A percentile compares a stretch with the other conserved stretches of the same genome.
phyloP scores from a whole-genome alignment of 2,113 vertebrate species.

The Syngnathus typhle region DNA sequence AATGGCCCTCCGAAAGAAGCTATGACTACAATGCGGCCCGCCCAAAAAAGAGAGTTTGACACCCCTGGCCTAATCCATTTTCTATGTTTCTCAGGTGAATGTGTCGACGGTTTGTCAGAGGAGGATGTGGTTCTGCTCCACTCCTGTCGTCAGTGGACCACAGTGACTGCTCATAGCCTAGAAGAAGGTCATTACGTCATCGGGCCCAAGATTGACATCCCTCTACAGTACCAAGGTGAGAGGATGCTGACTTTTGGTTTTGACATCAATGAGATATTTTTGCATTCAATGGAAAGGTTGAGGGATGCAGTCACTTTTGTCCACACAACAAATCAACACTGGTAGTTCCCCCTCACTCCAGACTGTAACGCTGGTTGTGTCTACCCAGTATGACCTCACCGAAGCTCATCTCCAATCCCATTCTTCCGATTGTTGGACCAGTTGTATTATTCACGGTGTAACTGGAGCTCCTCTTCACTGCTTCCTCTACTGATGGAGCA shows the following conservation, averaged over 20 bases:
- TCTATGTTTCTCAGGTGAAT: slow-evolving; percentile 75
- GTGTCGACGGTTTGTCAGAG: slow-evolving; percentile 85
- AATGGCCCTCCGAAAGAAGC: too few relatives aligned
- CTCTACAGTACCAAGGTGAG: slow-evolving; percentile 92
- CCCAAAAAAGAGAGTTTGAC: too few relatives aligned
- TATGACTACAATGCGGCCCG: too few relatives aligned
- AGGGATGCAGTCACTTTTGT: not conserved
- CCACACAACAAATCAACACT: not conserved
- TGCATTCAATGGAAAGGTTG: not conserved
- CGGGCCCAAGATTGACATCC: slow-evolving; percentile 96
- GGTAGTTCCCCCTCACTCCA: slow-evolving; percentile 22
- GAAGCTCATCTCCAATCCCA: slow-evolving; percentile 43
- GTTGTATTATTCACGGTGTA: slow-evolving; percentile 51
- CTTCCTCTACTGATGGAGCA: slow-evolving; percentile 53
- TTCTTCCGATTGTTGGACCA: slow-evolving; percentile 34
- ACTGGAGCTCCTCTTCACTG: slow-evolving; percentile 54
- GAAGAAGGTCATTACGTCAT: slow-evolving; percentile 97
- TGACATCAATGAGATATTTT: too few relatives aligned
- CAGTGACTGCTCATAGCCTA: slow-evolving; percentile 91
- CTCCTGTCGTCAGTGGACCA: slow-evolving; percentile 96
- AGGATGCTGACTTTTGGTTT: not conserved
- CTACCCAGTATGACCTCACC: slow-evolving; percentile 55
- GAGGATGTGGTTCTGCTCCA: slow-evolving; percentile 89
- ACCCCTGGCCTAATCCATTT: too few relatives aligned
- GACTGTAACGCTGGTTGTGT: slow-evolving; percentile 49